Base-by-base conservation (phyloP, 2,113 vertebrate species). In the Tupaia chinensis region DNA sequence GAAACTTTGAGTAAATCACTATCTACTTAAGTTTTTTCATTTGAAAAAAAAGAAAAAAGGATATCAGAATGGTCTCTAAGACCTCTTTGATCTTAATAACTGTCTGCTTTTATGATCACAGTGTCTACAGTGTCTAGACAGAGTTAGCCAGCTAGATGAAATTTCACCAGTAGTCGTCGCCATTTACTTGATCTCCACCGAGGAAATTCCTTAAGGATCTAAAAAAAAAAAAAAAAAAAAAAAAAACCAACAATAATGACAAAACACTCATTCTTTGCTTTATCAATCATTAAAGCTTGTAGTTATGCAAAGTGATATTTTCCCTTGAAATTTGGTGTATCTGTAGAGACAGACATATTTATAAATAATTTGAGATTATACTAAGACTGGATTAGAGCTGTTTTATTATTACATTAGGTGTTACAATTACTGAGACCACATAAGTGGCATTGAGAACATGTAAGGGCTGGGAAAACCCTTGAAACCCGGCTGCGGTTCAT, bases 341-440 rank as follows among this genome's bases (percentile, higher is more conserved):
- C 13, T 92, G 54, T 4, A 92, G 54, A 15, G 7, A 74, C 10
- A 60, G 70, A 29, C 27, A 63, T 73, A 61, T 61, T 79, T 54
- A 92, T 80, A 89, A 83, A 74, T 73, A 68, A 73, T 73, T 94
- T 82, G 54, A 94, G 34, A 60, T 69, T 32, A 74, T 13, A 79
- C 58, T 68, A 20, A 89, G 29, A 29, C 60, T 83, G 58, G 34
- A 66, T 79, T 79, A 73, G 72, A 88, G 12, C 27, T 23, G 23
- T 61, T 88, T 83, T 68, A 87, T 83, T 60, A 72, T 78, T 69
- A 73, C 16, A n/a, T 0, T 25, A 65, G 34, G 13, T 77, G 34
- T 86, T 83, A 70, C 9, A 65, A 12, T 54, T 65, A 32, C 69
- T 95, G 76, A 87, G 69, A 66, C 9, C 32, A 69, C 58, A 11